phyloP scores from a whole-genome alignment of 2,113 vertebrate genomes.

The Lagopus leucura region DNA sequence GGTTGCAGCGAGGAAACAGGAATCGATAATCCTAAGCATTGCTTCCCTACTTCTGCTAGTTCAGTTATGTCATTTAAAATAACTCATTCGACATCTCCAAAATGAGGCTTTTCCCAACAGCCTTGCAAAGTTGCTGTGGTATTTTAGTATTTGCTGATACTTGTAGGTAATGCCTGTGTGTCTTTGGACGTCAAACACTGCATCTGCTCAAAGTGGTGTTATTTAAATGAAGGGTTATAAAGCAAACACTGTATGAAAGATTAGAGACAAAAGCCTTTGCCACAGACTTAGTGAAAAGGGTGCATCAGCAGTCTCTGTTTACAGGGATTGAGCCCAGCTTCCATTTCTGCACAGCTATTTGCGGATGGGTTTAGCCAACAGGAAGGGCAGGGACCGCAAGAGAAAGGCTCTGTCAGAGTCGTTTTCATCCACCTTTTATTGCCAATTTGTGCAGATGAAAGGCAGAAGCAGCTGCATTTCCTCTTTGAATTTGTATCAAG shows the following conservation, averaged over 20 bases:
- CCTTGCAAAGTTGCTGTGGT: background rate
- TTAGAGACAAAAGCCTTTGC: slow-evolving; percentile 21
- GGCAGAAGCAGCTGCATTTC: slow-evolving; percentile 4
- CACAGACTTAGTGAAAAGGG: background rate
- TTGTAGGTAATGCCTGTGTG: background rate
- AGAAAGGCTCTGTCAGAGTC: slow-evolving; percentile 41
- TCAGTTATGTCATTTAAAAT: background rate
- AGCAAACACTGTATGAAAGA: background rate
- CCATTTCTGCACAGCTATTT: slow-evolving; percentile 13
- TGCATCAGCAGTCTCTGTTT: slow-evolving; percentile 28
- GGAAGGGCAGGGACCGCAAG: slow-evolving; percentile 15
- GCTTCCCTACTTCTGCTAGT: background rate
- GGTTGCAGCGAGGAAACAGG: background rate
- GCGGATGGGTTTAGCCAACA: background rate
- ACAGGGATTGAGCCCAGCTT: slow-evolving; percentile 1
- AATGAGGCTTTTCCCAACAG: background rate
- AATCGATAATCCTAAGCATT: background rate
- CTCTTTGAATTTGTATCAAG: background rate
- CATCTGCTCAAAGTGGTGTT: background rate
- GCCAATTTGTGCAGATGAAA: background rate
- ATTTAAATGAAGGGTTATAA: slow-evolving; percentile 13
- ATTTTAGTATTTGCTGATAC: background rate
- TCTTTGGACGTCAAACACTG: background rate
- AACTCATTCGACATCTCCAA: background rate
- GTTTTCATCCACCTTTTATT: slow-evolving; percentile 37